A percentile compares a stretch with the other conserved stretches of the same genome.
Evolutionary conservation across 2,888 invertebrate species (phyloP).

Genomic region (Eumacrocentrus americanus): DNA sequence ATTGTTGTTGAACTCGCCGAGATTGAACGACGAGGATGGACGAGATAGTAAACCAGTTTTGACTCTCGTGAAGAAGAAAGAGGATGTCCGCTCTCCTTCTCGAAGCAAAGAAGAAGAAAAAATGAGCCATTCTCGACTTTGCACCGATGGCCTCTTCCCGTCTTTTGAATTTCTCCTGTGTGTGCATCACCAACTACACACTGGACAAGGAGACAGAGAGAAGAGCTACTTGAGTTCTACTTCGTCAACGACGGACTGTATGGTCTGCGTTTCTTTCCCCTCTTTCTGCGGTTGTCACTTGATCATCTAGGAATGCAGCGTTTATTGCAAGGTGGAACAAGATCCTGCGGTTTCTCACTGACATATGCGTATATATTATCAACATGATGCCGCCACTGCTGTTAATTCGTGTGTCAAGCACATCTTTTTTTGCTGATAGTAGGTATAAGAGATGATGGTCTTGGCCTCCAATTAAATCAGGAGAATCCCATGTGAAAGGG

Average conservation of each 20-base stretch:
- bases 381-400: no score
- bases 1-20: no score
- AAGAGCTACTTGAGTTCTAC: background rate
- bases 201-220: background rate
- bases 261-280: background rate
- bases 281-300: background rate
- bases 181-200: background rate
- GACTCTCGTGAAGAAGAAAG: constrained; percentile 8
- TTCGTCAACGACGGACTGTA: background rate
- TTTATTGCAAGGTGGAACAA: background rate
- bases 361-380: no score
- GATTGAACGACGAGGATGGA: no score
- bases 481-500: constrained; percentile 1
- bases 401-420: no score
- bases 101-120: background rate
- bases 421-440: no score
- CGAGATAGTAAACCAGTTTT: constrained; percentile 11
- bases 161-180: constrained; percentile 7
- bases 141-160: constrained; percentile 9
- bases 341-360: background rate
- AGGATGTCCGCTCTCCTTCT: constrained; percentile 14
- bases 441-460: no score
- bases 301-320: background rate
- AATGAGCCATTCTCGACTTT: background rate
- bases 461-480: constrained; percentile 10